phyloP scores from a whole-genome alignment of 2,888 invertebrate genomes.

The Mesochorus sp. region DNA sequence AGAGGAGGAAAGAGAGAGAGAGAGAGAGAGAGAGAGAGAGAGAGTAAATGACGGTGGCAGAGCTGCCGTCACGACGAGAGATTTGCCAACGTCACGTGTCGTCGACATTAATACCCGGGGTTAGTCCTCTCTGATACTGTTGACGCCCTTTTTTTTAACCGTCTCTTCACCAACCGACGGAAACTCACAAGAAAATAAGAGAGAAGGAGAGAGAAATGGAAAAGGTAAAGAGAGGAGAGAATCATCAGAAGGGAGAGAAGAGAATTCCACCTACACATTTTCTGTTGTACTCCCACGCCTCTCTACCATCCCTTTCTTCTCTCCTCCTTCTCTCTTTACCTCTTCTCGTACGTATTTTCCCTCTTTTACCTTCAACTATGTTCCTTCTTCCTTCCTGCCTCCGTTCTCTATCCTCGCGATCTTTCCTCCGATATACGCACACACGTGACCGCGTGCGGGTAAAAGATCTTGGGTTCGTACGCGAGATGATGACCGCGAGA shows the following conservation, averaged over 20 bases:
- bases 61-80: conserved; percentile 68
- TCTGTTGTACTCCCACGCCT: conserved; percentile 62
- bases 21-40: conserved; percentile 52
- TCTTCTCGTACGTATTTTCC: conserved; percentile 38
- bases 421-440: not conserved
- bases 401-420: conserved; percentile 42
- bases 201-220: conserved; percentile 11
- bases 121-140: conserved; percentile 73
- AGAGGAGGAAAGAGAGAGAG: conserved; percentile 63
- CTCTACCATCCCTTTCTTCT: conserved; percentile 54
- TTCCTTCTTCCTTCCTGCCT: conserved; percentile 56
- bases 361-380: conserved; percentile 47
- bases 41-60: conserved; percentile 58
- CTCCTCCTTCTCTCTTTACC: conserved; percentile 45
- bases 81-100: conserved; percentile 79
- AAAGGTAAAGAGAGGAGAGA: conserved; percentile 10
- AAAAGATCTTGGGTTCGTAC: conserved; percentile 7
- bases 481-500: not conserved
- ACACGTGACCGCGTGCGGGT: conserved; percentile 37
- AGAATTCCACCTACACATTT: conserved; percentile 60
- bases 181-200: conserved; percentile 16
- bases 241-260: conserved; percentile 41
- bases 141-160: conserved; percentile 62
- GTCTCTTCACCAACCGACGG: conserved; percentile 46
- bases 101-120: conserved; percentile 76